Evolutionary conservation across 1,140 invertebrate genomes (phyloP), one percentile per base, ranked within the genome.

Genomic region (Scaptomyza pallida): DNA sequence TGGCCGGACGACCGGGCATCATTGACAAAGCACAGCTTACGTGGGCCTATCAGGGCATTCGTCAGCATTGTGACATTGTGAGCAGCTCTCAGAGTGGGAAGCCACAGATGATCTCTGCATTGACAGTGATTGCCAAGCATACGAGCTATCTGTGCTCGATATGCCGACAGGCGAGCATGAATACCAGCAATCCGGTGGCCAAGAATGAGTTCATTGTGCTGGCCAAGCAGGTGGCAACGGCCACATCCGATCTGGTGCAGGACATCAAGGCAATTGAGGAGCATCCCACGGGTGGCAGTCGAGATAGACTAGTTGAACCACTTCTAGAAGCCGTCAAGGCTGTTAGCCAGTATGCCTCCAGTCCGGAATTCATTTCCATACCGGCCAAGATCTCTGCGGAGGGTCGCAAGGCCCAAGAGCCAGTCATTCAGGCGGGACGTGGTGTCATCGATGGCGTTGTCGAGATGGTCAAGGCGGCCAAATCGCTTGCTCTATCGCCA

Each of bases 151-250:
- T 99, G 12, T 99, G 98, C 91, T 99, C 98, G 85, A 96, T 98
- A 23, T 99, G 98, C 90, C 94, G 98, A 15, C 93, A 96, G 2
- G 98, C 98, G 0, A 99, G 98, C 10, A 96, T 96, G 48, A 97
- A 96, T 91, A 99, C 97, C 2, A 95, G 93, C 51, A 98, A 99
- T 92, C 96, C 98, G 0, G 96, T 97, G 16, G 97, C 97, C 37
- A 99, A 99, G 92, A 92, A 98, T 65, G 98, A 99, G 90, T 99
- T 99, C 92, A 98, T 99, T 13, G 97, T 99, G 89, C 97, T 97
- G 64, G 98, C 98, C 19, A 99, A 99, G 91, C 97, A 99, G 90
- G 98, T 99, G 1, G 99, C 99, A 16, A 98, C 98, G 92, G 97
- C 97, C 3, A 99, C 99, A 2, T 97, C 98, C 0, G 95, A 95